Evolutionary conservation across 2,797 vertebrate species (phyloP).

Genomic region (Tadarida brasiliensis): DNA sequence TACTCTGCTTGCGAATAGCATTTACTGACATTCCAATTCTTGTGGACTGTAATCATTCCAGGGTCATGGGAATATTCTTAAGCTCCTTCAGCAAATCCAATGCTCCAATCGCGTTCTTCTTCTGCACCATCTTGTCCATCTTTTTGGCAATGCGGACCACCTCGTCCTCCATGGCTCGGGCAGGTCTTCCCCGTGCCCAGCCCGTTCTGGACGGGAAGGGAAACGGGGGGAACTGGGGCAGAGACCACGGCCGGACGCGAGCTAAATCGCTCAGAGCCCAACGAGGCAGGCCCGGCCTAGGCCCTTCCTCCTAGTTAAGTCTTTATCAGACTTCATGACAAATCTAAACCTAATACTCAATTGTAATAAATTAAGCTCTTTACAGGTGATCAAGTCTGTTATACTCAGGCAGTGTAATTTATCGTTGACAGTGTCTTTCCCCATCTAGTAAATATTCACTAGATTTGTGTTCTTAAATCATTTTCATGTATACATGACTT

Average conservation of each 20-base stretch:
- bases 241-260: background rate
- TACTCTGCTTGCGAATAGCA: too few relatives aligned
- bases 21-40: too few relatives aligned
- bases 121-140: constrained; percentile 99
- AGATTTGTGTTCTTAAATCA: background rate
- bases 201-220: background rate
- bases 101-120: constrained; percentile 99
- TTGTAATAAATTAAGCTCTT: background rate
- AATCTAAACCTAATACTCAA: background rate
- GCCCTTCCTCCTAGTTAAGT: constrained; percentile 42
- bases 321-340: background rate
- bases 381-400: background rate
- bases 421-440: background rate
- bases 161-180: constrained; percentile 94
- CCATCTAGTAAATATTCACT: background rate
- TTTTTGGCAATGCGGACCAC: constrained; percentile 98
- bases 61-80: too few relatives aligned
- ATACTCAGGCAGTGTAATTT: background rate
- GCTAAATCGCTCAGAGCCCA: background rate
- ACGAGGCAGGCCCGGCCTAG: background rate
- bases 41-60: too few relatives aligned
- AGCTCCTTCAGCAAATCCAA: too few relatives aligned
- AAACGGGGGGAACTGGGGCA: background rate
- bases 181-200: background rate
- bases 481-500: background rate